These are phyloP conservation scores for Catharus bicknelli DNA, from an alignment of 2,113 vertebrate genomes.

Conservation along the genomic window DNA sequence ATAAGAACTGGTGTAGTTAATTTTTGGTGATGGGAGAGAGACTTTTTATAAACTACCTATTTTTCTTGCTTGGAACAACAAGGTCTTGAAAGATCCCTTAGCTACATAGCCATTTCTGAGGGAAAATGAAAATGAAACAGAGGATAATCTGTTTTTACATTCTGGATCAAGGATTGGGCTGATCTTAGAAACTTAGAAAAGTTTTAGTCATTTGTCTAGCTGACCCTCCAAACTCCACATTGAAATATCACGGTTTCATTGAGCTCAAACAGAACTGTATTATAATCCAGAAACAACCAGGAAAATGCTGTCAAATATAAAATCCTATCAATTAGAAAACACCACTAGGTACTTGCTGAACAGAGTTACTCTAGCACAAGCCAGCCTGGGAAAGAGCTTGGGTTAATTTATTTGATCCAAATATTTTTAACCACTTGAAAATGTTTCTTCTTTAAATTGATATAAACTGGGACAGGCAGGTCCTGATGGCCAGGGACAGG, in stretches of 20 bases:
- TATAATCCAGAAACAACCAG: not conserved
- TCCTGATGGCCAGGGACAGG: not conserved
- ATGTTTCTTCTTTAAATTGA: not conserved
- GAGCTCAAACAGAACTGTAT: not conserved
- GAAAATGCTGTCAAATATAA: not conserved
- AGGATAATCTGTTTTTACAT: not conserved
- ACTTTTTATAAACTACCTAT: not conserved
- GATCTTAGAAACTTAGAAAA: not conserved
- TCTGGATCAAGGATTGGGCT: not conserved
- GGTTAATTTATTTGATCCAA: not conserved
- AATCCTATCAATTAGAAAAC: not conserved
- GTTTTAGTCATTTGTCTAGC: not conserved
- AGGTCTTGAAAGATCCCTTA: not conserved
- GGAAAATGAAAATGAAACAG: not conserved
- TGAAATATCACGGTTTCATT: not conserved
- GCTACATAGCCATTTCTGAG: accelerated
- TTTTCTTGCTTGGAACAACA: not conserved
- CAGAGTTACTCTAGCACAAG: not conserved
- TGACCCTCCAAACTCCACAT: not conserved
- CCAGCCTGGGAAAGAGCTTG: not conserved
- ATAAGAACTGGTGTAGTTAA: not conserved
- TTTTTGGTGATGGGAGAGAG: not conserved
- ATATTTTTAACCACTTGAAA: not conserved
- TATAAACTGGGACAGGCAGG: not conserved
- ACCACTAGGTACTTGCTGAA: not conserved